Evolutionary conservation across 2,113 vertebrate genomes (phyloP).

Genomic region (Gallinago media): DNA sequence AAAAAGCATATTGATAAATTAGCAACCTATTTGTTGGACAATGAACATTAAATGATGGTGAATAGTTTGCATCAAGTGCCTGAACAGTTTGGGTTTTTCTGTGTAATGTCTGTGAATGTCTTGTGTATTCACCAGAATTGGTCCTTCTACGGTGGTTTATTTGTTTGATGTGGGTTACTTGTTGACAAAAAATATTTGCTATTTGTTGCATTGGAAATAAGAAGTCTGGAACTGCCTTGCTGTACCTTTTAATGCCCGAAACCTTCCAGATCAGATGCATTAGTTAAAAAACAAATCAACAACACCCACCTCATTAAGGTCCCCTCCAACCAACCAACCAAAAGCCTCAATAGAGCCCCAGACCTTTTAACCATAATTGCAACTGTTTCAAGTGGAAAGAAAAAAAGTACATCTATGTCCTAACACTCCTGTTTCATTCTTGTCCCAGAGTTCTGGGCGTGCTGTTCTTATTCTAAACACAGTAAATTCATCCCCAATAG

Average conservation of each 20-base stretch:
- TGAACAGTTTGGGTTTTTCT: background rate
- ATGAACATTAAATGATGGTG: background rate
- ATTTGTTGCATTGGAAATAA: background rate
- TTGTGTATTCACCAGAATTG: background rate
- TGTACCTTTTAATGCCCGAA: background rate
- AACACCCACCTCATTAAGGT: background rate
- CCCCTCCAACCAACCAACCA: rapidly evolving
- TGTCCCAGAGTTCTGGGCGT: background rate
- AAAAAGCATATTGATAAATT: background rate
- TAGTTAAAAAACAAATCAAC: background rate
- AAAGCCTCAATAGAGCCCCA: background rate
- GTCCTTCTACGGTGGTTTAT: background rate
- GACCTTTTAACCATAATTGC: background rate
- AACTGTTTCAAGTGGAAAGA: background rate
- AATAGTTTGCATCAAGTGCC: background rate
- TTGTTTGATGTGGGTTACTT: background rate
- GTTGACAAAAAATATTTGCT: background rate
- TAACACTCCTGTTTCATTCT: background rate
- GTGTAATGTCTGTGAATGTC: background rate
- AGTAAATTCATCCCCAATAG: background rate
- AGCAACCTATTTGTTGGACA: background rate
- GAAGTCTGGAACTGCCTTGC: background rate
- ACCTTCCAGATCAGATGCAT: background rate
- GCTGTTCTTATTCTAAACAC: background rate
- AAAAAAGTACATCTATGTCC: background rate